A percentile compares a stretch with the other conserved stretches of the same genome.
Conservation (phyloP, 2,888 invertebrate species). For the Drosophila mulleri region DNA sequence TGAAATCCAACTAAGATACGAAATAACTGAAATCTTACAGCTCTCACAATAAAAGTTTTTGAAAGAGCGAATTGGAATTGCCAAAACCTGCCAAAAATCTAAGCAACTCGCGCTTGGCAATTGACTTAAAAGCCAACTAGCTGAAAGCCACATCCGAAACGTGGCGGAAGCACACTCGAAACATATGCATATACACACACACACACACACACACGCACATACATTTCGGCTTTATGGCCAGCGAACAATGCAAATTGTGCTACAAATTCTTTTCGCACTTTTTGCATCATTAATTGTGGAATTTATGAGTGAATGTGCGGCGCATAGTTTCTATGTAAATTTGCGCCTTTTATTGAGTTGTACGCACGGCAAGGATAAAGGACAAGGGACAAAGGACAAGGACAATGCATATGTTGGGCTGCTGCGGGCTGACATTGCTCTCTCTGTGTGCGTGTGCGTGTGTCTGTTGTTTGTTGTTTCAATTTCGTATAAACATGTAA, state of each 20-base stretch:
- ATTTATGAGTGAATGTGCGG: slow-evolving; percentile 80
- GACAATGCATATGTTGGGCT: slow-evolving; percentile 51
- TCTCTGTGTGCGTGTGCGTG: neutral
- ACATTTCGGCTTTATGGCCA: slow-evolving; percentile 19
- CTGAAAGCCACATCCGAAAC: slow-evolving; percentile 4
- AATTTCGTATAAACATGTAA: slow-evolving; percentile 80
- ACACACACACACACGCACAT: slow-evolving; percentile 5
- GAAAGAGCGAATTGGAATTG: neutral
- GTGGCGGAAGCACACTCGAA: slow-evolving; percentile 20
- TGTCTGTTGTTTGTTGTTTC: slow-evolving; percentile 69
- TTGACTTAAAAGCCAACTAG: slow-evolving; percentile 23
- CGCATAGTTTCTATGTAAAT: slow-evolving; percentile 73
- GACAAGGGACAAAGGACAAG: slow-evolving; percentile 33
- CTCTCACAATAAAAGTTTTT: too few species aligned
- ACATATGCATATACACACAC: slow-evolving; percentile 39
- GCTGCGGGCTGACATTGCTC: slow-evolving; percentile 27
- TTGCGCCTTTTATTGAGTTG: slow-evolving; percentile 74
- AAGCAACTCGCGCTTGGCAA: slow-evolving; percentile 22
- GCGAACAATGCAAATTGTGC: slow-evolving; percentile 65
- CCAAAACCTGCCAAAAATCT: neutral
- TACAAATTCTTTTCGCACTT: slow-evolving; percentile 80
- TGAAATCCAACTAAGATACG: neutral
- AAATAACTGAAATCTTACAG: too few species aligned
- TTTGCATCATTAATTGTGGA: slow-evolving; percentile 84
- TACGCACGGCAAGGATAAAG: slow-evolving; percentile 43